Evolutionary conservation across 1,140 invertebrate species (phyloP).

Genomic region (Procambarus virginalis): DNA sequence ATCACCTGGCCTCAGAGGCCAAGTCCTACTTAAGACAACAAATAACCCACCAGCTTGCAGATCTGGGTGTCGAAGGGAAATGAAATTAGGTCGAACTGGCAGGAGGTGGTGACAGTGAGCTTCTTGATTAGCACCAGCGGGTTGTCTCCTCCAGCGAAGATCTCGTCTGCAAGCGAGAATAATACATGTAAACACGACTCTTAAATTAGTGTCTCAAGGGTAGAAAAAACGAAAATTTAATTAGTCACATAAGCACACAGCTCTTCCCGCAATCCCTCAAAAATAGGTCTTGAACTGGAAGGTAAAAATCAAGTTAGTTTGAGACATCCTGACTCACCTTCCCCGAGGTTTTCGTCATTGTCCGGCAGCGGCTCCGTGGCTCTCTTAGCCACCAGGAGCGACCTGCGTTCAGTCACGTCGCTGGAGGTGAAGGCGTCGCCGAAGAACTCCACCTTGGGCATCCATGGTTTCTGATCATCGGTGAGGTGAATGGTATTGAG

Average conservation of each 20-base stretch:
- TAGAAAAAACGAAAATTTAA: no score
- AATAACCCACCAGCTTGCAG: constrained; percentile 40
- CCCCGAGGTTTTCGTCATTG: constrained; percentile 33
- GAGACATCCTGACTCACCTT: constrained; percentile 16
- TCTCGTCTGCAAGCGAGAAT: constrained; percentile 16
- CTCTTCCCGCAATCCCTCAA: no score
- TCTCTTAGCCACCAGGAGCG: constrained; percentile 11
- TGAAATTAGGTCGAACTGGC: constrained; percentile 50
- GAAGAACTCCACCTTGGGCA: constrained; percentile 52
- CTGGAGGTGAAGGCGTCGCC: constrained; percentile 50
- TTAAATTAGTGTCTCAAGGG: no score
- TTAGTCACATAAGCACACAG: no score
- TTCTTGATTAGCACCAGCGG: constrained; percentile 38
- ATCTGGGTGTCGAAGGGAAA: constrained; percentile 58
- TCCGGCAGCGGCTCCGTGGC: constrained; percentile 20
- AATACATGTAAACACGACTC: no score
- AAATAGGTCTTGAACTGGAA: no score
- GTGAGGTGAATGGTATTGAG: constrained; percentile 38
- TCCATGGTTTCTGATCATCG: constrained; percentile 42
- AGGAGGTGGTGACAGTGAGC: constrained; percentile 49
- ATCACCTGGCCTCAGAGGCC: no score
- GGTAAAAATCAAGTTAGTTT: no score
- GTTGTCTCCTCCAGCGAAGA: constrained; percentile 30
- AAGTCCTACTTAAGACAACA: neutral
- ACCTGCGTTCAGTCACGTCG: constrained; percentile 26